phyloP scores from a whole-genome alignment of 2,888 invertebrate genomes.

The Terebella lapidaria region DNA sequence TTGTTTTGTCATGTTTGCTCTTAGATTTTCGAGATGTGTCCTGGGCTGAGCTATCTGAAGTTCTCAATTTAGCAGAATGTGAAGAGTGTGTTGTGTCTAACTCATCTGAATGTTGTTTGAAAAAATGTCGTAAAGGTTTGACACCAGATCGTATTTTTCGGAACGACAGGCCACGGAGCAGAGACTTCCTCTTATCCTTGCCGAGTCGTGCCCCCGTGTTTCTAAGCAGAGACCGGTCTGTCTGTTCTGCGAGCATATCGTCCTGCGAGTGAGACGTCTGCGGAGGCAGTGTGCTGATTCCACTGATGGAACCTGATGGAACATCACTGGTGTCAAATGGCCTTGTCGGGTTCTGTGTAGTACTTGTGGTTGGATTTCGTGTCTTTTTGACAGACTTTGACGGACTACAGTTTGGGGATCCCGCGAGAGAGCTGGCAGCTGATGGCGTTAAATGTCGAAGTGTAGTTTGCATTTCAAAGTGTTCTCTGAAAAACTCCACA shows the following conservation, averaged over 20 bases:
- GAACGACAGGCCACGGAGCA: slow-evolving; percentile 71
- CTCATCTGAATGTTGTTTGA: slow-evolving; percentile 87
- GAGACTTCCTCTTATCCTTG: slow-evolving; percentile 62
- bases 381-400: neutral
- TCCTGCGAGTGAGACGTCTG: neutral
- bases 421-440: neutral
- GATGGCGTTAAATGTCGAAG: slow-evolving; percentile 3
- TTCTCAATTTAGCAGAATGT: slow-evolving; percentile 13
- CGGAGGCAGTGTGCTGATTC: neutral
- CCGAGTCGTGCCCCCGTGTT: neutral
- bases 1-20: slow-evolving; percentile 7
- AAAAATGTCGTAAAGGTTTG: slow-evolving; percentile 64
- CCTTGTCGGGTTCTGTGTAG: neutral
- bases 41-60: neutral
- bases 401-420: neutral
- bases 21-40: neutral
- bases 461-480: slow-evolving; percentile 67
- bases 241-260: no score
- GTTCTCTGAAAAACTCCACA: slow-evolving; percentile 76
- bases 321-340: neutral
- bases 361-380: neutral
- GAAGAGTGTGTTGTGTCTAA: slow-evolving; percentile 59
- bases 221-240: neutral
- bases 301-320: neutral
- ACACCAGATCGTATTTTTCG: slow-evolving; percentile 64